Evolutionary conservation across 2,797 vertebrate genomes (phyloP).

Genomic region (Tarsius wallacei): DNA sequence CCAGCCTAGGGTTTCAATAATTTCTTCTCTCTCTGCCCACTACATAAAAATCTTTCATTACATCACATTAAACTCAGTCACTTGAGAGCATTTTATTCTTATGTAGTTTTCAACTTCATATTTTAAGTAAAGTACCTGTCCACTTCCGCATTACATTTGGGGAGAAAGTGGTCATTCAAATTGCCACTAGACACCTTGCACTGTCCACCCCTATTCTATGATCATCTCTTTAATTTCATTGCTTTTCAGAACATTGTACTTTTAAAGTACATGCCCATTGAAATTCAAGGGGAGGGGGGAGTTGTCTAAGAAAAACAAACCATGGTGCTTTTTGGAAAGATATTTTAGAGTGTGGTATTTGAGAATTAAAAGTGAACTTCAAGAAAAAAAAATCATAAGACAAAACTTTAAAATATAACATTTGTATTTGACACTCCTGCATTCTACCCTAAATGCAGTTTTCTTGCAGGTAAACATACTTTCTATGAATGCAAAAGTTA

Average conservation of each 20-base stretch:
- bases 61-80: neutral
- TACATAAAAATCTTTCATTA: conserved; percentile 69
- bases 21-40: conserved; percentile 49
- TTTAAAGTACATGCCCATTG: conserved; percentile 10
- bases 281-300: conserved; percentile 7
- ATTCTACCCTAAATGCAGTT: conserved; percentile 25
- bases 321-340: neutral
- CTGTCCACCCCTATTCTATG: neutral
- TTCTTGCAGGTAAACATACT: neutral
- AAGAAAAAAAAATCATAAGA: neutral
- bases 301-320: conserved; percentile 34
- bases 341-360: neutral
- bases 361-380: conserved; percentile 51
- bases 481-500: neutral
- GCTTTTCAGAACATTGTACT: neutral
- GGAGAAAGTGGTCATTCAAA: conserved; percentile 10
- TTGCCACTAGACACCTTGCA: neutral
- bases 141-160: neutral
- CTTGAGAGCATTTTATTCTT: conserved; percentile 59
- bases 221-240: conserved; percentile 23
- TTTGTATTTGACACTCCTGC: neutral
- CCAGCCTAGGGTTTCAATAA: neutral
- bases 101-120: conserved; percentile 5
- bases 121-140: conserved; percentile 63
- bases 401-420: neutral